Evolutionary conservation across 2,113 vertebrate species (phyloP), one percentile per base, ranked within the genome.

Genomic region (Epinephelus cyanopodus): DNA sequence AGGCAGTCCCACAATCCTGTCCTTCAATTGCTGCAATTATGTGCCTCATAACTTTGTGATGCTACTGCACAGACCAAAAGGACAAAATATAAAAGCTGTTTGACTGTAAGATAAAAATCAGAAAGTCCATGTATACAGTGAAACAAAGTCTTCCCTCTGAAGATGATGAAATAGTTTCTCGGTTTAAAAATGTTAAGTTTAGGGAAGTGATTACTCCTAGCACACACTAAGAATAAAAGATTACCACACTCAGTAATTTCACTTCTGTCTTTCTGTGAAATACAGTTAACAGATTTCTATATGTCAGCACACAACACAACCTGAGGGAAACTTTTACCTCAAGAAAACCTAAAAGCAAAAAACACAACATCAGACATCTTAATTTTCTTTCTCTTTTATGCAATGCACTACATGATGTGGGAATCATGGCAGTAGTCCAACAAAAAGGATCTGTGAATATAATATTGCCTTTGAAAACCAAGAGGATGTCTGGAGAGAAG

Each of bases 401-500:
- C 60, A 37, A 75, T 1, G 12, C 63, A 47, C 33, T 57, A 48
- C 56, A 75, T 56, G 64, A 74, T 62, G 69, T 71, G 52, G 23
- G 54, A 77, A 82, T 60, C 19, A 27, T 76, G 74, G 77, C 70
- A 83, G 56, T 1, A 81, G 57, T 71, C 58, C 70, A 12, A 10
- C 48, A 39, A 5, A 81, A 85, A 69, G 62, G 58, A 74, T 81
- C 54, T 33, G 76, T 57, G 79, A 88, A 62, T 86, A 39, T 84
- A 58, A 85, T 74, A 74, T 69, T 63, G 76, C 77, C 66, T 33
- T 2, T 80, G 77, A 89, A 91, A 92, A 82, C 71, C 48, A 29
- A 88, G 84, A 85, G 87, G 93, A 94, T 92, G 94, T 95, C 92
- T 80, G 92, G 89, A 95, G 95, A 97, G 96, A 96, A 97, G 96